Evolutionary conservation across 2,113 vertebrate genomes (phyloP).

Genomic region (Zosterops pallidus): DNA sequence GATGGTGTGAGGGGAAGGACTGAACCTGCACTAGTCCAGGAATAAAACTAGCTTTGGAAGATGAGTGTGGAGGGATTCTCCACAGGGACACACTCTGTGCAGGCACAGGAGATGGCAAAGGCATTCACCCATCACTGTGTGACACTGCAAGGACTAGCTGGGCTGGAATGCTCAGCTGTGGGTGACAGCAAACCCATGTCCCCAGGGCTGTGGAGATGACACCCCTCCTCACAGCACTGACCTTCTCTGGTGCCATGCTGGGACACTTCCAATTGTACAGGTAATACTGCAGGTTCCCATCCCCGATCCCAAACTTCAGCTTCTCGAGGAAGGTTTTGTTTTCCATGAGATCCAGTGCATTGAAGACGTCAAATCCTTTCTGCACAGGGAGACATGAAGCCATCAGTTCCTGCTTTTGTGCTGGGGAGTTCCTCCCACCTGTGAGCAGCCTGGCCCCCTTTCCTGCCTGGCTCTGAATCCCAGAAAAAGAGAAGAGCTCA

Average conservation of each 20-base stretch:
- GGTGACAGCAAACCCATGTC: background rate
- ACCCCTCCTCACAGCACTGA: constrained; percentile 29
- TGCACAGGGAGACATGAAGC: constrained; percentile 27
- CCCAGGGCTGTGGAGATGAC: background rate
- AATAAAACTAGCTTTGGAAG: background rate
- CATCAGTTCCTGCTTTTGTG: background rate
- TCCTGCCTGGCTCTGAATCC: background rate
- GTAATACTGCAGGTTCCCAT: constrained; percentile 99
- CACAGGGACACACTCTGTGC: background rate
- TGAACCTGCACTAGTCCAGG: background rate
- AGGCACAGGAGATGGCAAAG: background rate
- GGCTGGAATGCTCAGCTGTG: fast-evolving
- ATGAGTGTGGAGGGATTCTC: background rate
- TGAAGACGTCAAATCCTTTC: constrained; percentile 99
- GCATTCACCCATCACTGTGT: background rate
- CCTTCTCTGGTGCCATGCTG: constrained; percentile 97
- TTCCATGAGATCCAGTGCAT: constrained; percentile 99
- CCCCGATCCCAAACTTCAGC: constrained; percentile 97
- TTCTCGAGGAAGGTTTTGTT: constrained; percentile 99
- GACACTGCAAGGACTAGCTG: background rate
- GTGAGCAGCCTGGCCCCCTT: background rate
- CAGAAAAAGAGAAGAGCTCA: background rate
- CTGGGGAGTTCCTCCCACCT: background rate
- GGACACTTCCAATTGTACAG: constrained; percentile 99
- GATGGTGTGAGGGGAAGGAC: background rate